A percentile compares a stretch with the other conserved stretches of the same genome.
Conservation (phyloP, 2,113 vertebrate genomes). For the Cyanoliseus patagonus region DNA sequence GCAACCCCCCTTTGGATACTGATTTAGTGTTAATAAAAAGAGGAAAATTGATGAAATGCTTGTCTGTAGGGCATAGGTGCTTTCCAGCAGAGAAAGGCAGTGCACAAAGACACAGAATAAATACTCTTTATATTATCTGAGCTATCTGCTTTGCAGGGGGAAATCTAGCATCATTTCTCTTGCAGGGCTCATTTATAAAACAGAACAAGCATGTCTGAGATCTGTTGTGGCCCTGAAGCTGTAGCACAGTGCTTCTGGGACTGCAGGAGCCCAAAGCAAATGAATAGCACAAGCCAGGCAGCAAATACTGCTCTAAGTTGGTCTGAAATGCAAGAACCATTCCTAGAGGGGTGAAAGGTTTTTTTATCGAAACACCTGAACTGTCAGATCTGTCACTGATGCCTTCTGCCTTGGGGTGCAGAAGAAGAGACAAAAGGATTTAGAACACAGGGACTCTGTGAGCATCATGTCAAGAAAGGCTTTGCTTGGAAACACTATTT, state of each 20-base stretch:
- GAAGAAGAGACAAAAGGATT: neutral
- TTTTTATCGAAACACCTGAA: neutral
- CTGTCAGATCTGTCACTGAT: neutral
- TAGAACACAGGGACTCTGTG: neutral
- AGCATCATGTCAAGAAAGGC: neutral
- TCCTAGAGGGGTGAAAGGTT: neutral
- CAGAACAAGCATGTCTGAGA: neutral
- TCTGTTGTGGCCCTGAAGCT: neutral
- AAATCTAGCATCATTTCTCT: neutral
- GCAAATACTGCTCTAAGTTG: neutral
- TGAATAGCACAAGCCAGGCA: neutral
- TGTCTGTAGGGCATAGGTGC: neutral
- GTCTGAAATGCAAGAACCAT: neutral
- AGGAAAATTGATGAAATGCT: neutral
- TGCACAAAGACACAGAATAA: neutral
- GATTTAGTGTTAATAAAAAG: conserved; percentile 5
- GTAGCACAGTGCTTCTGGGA: neutral
- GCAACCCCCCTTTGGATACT: neutral
- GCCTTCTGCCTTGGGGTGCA: neutral
- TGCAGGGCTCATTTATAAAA: neutral
- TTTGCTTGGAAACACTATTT: neutral
- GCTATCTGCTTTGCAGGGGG: neutral
- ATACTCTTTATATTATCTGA: neutral
- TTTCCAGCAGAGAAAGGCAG: conserved; percentile 21
- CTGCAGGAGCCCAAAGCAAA: neutral